Percentiles rank a stretch among this genome's conserved stretches.
phyloP scores from a whole-genome alignment of 2,113 vertebrate species.

The Aphelocoma coerulescens region DNA sequence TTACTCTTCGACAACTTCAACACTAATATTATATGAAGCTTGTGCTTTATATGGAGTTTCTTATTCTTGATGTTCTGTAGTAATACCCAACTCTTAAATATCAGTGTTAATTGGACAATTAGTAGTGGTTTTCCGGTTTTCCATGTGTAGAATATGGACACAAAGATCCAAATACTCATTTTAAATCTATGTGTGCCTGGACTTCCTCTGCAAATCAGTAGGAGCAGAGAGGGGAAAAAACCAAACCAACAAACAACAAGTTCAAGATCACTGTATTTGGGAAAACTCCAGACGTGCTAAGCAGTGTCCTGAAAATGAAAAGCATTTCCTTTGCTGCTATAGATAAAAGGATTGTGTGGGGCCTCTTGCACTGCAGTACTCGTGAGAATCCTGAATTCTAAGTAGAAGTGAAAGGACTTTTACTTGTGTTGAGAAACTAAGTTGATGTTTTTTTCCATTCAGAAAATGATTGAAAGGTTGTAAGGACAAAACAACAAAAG shows the following conservation, averaged over 20 bases:
- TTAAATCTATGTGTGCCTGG: neutral
- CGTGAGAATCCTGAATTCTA: constrained; percentile 48
- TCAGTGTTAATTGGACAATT: neutral
- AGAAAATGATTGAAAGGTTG: constrained; percentile 60
- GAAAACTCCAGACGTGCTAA: neutral
- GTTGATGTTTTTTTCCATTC: constrained; percentile 61
- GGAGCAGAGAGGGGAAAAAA: neutral
- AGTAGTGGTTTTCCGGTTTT: neutral
- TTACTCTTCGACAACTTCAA: neutral
- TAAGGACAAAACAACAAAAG: constrained; percentile 54
- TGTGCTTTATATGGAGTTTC: neutral
- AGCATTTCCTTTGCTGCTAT: neutral
- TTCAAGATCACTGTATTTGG: neutral
- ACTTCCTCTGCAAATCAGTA: neutral
- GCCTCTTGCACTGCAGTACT: neutral
- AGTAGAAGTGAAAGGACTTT: constrained; percentile 66
- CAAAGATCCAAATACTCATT: neutral
- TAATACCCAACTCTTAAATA: neutral
- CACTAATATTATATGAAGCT: neutral
- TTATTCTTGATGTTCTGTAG: neutral
- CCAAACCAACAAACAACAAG: neutral
- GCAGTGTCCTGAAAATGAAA: neutral
- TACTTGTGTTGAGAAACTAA: constrained; percentile 39
- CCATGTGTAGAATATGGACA: neutral
- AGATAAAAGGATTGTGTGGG: neutral